Evolutionary conservation across 2,888 invertebrate species (phyloP).

Genomic region (Callyntrura guangdongensis): DNA sequence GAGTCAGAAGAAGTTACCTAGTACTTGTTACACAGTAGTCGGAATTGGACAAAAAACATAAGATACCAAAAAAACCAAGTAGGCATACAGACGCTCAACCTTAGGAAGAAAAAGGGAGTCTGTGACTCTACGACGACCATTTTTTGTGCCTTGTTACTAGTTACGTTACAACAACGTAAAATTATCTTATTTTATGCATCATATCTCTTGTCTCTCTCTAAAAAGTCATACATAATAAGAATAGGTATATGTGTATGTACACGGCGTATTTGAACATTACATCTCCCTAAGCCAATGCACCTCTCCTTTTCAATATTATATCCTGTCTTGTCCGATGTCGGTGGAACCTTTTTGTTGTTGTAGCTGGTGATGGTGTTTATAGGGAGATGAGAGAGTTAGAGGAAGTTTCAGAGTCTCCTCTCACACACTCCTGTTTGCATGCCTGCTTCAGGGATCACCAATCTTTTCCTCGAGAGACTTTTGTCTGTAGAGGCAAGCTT

Average conservation of each 20-base stretch:
- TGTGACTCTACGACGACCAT: conserved; percentile 16
- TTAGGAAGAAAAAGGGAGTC: conserved; percentile 29
- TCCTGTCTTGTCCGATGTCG: conserved; percentile 29
- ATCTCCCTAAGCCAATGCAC: not conserved
- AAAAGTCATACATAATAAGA: no score
- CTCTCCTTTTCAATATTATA: not conserved
- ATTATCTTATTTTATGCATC: conserved; percentile 40
- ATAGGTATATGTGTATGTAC: not conserved
- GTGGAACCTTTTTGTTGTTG: conserved; percentile 18
- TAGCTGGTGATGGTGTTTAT: not conserved
- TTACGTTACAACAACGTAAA: conserved; percentile 29
- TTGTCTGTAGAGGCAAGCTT: not conserved
- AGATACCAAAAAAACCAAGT: conserved; percentile 2
- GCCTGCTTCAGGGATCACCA: not conserved
- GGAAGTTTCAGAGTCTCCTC: not conserved
- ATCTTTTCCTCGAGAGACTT: not conserved
- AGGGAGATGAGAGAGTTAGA: not conserved
- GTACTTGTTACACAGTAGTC: conserved; percentile 22
- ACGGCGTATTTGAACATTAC: not conserved
- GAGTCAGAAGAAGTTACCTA: conserved; percentile 33
- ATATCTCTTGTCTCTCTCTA: not conserved
- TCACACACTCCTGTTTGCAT: not conserved
- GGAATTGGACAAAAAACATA: conserved; percentile 16
- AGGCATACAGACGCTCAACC: not conserved
- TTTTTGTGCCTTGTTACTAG: conserved; percentile 34